Conservation (phyloP, 1,140 invertebrate genomes). For the Drosophila insularis region DNA sequence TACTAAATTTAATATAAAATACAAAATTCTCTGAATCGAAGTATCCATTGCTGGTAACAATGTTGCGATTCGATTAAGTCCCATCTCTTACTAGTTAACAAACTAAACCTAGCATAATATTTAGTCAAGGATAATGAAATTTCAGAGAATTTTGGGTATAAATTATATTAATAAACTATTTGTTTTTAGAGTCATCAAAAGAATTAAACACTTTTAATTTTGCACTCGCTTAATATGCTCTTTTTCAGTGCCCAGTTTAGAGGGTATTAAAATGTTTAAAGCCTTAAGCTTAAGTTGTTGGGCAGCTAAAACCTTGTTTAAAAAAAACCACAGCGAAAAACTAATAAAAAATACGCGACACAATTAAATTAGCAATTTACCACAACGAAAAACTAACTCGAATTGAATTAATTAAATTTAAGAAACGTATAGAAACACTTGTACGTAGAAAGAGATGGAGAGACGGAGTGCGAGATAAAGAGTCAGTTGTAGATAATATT, state of each 20-base stretch:
- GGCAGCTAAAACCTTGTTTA: constrained; percentile 29
- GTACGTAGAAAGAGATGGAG: neutral
- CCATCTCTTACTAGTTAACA: too few relatives aligned
- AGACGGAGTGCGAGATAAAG: neutral
- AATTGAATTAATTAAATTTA: constrained; percentile 6
- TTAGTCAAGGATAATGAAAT: too few relatives aligned
- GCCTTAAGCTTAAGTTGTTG: constrained; percentile 19
- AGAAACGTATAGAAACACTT: constrained; percentile 15
- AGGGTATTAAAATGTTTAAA: neutral
- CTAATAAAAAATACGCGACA: constrained; percentile 55
- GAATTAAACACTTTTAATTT: too few relatives aligned
- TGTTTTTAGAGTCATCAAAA: too few relatives aligned
- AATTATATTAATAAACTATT: too few relatives aligned
- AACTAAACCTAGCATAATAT: too few relatives aligned
- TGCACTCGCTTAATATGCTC: too few relatives aligned
- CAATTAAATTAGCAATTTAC: constrained; percentile 45
- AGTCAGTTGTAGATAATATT: neutral
- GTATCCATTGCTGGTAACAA: too few relatives aligned
- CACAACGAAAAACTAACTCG: constrained; percentile 2
- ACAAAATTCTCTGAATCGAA: too few relatives aligned
- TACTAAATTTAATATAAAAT: too few relatives aligned
- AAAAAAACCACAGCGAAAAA: neutral
- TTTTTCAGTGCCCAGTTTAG: neutral
- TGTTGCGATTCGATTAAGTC: too few relatives aligned
- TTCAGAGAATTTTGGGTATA: too few relatives aligned